Percentiles rank a stretch among this genome's conserved stretches.
Conservation (phyloP, 1,140 invertebrate genomes). For the Latrodectus geometricus region DNA sequence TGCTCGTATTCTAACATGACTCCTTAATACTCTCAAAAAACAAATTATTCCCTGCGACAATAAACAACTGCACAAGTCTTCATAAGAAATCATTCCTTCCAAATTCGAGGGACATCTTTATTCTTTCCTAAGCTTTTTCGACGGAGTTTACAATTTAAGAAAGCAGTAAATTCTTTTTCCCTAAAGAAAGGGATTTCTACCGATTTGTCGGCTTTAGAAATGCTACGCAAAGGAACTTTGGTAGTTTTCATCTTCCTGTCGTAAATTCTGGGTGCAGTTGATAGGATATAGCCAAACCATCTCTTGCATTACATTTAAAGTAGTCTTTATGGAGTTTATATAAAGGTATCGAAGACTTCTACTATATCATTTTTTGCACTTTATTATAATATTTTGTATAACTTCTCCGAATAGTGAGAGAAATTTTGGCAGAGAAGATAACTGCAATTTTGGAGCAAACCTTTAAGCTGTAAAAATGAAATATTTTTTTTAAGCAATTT, state of each 20-base stretch:
- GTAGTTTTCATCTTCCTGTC: slow-evolving; percentile 8
- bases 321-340: slow-evolving; percentile 6
- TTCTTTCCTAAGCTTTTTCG: neutral
- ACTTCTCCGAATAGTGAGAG: no score
- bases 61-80: neutral
- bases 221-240: neutral
- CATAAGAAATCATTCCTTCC: neutral
- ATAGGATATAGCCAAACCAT: no score
- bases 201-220: neutral
- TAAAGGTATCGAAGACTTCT: neutral
- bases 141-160: slow-evolving; percentile 20
- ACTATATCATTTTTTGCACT: neutral
- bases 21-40: no score
- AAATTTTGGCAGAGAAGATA: neutral
- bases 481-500: no score
- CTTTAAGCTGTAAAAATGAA: neutral
- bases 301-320: neutral
- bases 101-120: neutral
- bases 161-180: slow-evolving; percentile 11
- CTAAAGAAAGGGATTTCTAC: neutral
- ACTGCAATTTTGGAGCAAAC: neutral
- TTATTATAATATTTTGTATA: neutral
- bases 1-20: no score
- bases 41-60: no score
- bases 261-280: neutral